Base-by-base conservation (phyloP, 2,113 vertebrate genomes). In the Caloenas nicobarica region DNA sequence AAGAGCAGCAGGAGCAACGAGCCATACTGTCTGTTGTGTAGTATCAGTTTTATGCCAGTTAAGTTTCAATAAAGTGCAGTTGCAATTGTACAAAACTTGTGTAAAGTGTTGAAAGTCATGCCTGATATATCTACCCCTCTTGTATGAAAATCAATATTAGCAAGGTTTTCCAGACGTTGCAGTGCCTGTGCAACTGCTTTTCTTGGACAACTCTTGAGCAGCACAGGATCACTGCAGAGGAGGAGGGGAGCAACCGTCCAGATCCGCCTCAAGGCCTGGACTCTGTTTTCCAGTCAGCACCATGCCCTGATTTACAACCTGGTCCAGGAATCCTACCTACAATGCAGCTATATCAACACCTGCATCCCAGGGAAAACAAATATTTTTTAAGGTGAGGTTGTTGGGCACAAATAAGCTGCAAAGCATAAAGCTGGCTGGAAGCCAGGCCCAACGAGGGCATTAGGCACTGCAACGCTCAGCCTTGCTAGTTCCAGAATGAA, bases 281-380 rank as follows among this genome's bases (percentile, higher is more conserved):
- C 73, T 86, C 80, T 62, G 65, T 79, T 94, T 48, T 44, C 61
- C 82, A 85, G 21, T 94, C 93, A 94, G 57, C 90, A 3, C 91
- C 64, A 22, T 78, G 57, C 72, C 28, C 65, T 93, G 86, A 97
- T 97, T 97, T 96, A 96, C 53, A 93, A 34, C 54, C 86, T 87
- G 73, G 72, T 60, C 73, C 92, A 92, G 62, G 57, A 95, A 54
- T 54, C 73, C 36, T 91, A 81, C 65, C 65, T 93, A 89, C 86
- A 92, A 89, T 93, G 81, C 92, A 96, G 66, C 90, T 90, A 93
- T 65, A 91, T 91, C 96, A 96, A 95, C 96, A 96, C 77, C 88
- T 95, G 92, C 77, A 79, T 86, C 73, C 57, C 26, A 50, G 42
- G 53, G 77, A 93, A 96, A 96, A 95, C 77, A 93, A 94, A 70